phyloP scores from a whole-genome alignment of 2,888 invertebrate genomes.

The Dascillus cervinus region DNA sequence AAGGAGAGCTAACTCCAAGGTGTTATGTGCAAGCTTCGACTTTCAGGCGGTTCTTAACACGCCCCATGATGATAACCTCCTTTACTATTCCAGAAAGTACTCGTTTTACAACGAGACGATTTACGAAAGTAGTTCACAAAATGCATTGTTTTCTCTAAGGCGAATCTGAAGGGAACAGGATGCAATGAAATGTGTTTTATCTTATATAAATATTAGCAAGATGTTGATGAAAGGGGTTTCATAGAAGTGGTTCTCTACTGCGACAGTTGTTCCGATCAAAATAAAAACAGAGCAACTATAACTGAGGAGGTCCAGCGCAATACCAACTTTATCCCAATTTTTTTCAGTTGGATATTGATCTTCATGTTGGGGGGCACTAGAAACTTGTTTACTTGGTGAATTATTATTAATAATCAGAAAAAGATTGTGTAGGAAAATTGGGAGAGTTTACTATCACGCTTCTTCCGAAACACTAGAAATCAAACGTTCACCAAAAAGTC shows the following conservation, averaged over 20 bases:
- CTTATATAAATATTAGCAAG: constrained; percentile 18
- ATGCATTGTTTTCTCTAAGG: constrained; percentile 19
- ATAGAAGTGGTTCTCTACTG: constrained; percentile 12
- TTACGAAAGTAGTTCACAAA: constrained; percentile 17
- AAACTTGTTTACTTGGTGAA: too few species aligned
- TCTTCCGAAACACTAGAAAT: too few species aligned
- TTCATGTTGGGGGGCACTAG: too few species aligned
- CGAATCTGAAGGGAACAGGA: constrained; percentile 15
- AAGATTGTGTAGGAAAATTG: too few species aligned
- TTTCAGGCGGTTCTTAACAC: constrained; percentile 21
- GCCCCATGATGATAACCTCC: constrained; percentile 15
- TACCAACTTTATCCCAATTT: too few species aligned
- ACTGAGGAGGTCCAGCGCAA: too few species aligned
- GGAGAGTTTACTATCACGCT: too few species aligned
- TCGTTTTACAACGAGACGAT: constrained; percentile 20
- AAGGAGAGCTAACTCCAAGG: neutral
- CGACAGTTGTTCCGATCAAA: constrained; percentile 9
- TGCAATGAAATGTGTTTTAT: constrained; percentile 10
- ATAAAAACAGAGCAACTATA: constrained; percentile 15
- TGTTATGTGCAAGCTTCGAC: constrained; percentile 11
- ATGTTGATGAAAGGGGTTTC: constrained; percentile 4
- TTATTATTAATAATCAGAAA: too few species aligned
- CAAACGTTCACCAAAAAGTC: too few species aligned
- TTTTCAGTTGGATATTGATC: too few species aligned
- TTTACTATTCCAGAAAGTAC: constrained; percentile 19